Evolutionary conservation across 2,113 vertebrate genomes (phyloP), one percentile per base, ranked within the genome.

Genomic region (Oncorhynchus clarkii): DNA sequence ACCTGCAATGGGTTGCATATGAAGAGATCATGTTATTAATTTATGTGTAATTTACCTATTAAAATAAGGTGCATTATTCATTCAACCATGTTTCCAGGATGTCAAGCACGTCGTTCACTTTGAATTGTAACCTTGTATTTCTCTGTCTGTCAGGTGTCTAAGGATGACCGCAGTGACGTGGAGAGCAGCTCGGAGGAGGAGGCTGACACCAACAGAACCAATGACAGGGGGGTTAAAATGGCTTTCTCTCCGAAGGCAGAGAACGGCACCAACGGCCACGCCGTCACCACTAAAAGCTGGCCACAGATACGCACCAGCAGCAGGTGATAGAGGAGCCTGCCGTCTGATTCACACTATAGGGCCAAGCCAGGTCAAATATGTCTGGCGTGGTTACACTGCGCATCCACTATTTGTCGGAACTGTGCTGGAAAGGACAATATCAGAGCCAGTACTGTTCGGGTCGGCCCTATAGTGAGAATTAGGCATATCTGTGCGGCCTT

Each of bases 151-250:
- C 24, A 99, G 98, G 97, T 97, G 1, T 92, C 94, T 14, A 99
- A 97, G 74, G 98, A 99, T 60, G 97, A 97, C 51, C 96, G 97
- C 85, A 99, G 98, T 0, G 98, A 99, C 16, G 94, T 99, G 2
- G 98, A 99, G 87, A 98, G 95, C 94, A 99, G 96, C 90, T 99
- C 98, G 0, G 98, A 96, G 26, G 97, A 98, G 29, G 97, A 99
- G 64, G 85, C 92, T 0, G 3, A 84, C 57, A 22, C 29, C 75
- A 79, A 68, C 79, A 84, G 79, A 49, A 22, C 27, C 75, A 79
- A 68, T 78, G 84, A 78, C 88, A 22, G 86, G 85, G 16, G 86
- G 75, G 79, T 90, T 88, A 67, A 93, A 90, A 88, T 76, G 76
- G 0, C 57, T 70, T 12, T 59, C 88, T 72, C 76, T 79, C 72